These are phyloP conservation scores for Oryzias melastigma DNA, from an alignment of 2,113 vertebrate species.

Conservation along the genomic window DNA sequence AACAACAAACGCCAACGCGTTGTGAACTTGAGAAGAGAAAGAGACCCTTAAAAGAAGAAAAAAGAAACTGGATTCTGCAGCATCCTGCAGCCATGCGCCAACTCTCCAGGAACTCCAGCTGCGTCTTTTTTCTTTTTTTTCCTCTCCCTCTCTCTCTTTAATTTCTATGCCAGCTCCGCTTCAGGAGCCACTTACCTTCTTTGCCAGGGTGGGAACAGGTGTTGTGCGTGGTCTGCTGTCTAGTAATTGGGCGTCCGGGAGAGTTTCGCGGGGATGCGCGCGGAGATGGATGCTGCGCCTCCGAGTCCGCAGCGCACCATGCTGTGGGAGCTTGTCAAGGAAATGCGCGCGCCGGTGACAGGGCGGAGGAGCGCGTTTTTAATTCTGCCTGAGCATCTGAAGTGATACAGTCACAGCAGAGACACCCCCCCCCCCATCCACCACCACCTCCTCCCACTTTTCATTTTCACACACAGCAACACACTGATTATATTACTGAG, in stretches of 20 bases:
- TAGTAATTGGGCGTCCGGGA: slow-evolving; percentile 40
- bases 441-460: slow-evolving; percentile 15
- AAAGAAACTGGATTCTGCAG: slow-evolving; percentile 21
- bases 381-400: slow-evolving; percentile 62
- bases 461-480: slow-evolving; percentile 39
- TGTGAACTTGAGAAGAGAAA: slow-evolving; percentile 45
- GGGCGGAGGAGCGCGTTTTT: slow-evolving; percentile 65
- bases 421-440: slow-evolving; percentile 12
- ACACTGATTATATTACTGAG: slow-evolving; percentile 8
- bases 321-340: slow-evolving; percentile 43
- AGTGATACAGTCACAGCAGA: slow-evolving; percentile 58
- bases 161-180: background rate
- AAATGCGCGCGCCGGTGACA: slow-evolving; percentile 58
- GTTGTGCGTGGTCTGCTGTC: slow-evolving; percentile 27
- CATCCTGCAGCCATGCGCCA: slow-evolving; percentile 28
- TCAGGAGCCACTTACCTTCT: slow-evolving; percentile 57
- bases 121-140: background rate
- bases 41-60: slow-evolving; percentile 29
- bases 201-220: slow-evolving; percentile 52
- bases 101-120: slow-evolving; percentile 42
- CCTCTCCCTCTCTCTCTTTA: background rate
- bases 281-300: slow-evolving; percentile 18
- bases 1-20: slow-evolving; percentile 69
- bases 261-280: slow-evolving; percentile 14
- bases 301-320: slow-evolving; percentile 54